These are phyloP conservation scores for Stomorhina lunata DNA, from an alignment of 2,888 invertebrate species.

Conservation along the genomic window DNA sequence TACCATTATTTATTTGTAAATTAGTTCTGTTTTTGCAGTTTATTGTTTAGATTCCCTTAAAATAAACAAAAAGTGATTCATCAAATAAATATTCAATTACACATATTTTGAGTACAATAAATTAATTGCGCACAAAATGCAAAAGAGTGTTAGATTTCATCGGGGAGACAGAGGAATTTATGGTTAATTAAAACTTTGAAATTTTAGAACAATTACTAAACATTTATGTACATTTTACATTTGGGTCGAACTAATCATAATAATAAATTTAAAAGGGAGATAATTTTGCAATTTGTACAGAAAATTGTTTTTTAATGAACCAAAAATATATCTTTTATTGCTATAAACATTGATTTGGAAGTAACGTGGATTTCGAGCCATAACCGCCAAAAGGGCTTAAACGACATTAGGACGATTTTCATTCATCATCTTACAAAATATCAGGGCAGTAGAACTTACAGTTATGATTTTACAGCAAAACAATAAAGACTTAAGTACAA, in stretches of 20 bases:
- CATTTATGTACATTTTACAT: neutral
- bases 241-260: neutral
- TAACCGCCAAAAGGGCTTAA: no score
- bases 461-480: no score
- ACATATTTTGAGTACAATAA: neutral
- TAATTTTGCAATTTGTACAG: no score
- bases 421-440: no score
- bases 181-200: constrained; percentile 46
- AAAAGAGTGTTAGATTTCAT: constrained; percentile 11
- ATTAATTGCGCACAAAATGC: neutral
- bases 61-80: constrained; percentile 25
- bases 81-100: neutral
- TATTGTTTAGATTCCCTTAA: neutral
- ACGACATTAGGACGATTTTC: no score
- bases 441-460: no score
- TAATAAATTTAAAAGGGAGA: no score
- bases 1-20: neutral
- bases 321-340: no score
- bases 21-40: neutral
- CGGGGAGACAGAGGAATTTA: constrained; percentile 30
- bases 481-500: no score
- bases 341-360: no score
- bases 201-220: constrained; percentile 11
- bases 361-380: no score
- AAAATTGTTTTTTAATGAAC: no score